phyloP scores from a whole-genome alignment of 2,113 vertebrate species.

The Hiodon tergisus region DNA sequence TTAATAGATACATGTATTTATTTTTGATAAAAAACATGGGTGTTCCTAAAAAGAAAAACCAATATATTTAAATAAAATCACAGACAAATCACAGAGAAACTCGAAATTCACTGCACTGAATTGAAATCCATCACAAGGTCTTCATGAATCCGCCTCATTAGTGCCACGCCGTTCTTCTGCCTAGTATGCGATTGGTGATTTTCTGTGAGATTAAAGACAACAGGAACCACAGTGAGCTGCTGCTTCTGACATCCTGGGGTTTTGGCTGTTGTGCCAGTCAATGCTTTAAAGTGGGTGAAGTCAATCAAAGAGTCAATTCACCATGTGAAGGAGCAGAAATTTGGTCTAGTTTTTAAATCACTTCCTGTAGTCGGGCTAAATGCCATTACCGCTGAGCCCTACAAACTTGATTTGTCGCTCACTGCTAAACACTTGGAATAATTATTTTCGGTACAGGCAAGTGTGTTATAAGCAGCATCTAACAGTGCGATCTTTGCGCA shows the following conservation, averaged over 20 bases:
- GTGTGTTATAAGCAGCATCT: too few relatives aligned
- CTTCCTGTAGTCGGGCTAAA: too few relatives aligned
- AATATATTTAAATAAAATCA: background rate
- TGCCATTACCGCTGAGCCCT: background rate
- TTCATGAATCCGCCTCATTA: background rate
- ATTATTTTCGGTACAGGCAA: too few relatives aligned
- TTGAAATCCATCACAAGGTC: background rate
- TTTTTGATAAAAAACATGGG: background rate
- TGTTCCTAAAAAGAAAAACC: background rate
- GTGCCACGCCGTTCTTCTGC: conserved; percentile 14
- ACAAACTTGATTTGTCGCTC: background rate
- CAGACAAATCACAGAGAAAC: background rate
- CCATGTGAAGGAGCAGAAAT: background rate
- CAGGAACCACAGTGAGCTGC: background rate
- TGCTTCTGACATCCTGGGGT: background rate
- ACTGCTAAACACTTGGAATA: too few relatives aligned
- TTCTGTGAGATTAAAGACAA: conserved; percentile 9
- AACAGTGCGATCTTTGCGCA: too few relatives aligned
- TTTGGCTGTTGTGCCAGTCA: background rate
- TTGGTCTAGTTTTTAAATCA: background rate
- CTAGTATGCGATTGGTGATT: conserved; percentile 15
- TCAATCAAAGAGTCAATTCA: background rate
- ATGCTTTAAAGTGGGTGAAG: background rate
- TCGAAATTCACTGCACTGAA: background rate
- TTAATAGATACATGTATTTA: background rate